Conservation (phyloP, 2,797 vertebrate species). For the Lacerta viridis region DNA sequence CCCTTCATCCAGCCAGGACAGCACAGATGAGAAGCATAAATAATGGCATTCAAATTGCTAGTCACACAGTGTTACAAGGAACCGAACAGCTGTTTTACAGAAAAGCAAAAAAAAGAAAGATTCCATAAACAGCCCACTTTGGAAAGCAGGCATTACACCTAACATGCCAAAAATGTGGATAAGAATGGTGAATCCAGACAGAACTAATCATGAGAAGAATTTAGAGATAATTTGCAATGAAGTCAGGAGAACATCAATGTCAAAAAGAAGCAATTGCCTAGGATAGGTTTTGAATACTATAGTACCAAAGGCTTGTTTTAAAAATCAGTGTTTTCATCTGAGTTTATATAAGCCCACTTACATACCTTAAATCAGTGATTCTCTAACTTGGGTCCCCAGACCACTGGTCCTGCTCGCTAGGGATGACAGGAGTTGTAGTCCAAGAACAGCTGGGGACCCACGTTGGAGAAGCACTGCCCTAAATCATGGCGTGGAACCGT, state of each 20-base stretch:
- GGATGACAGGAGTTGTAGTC: no score
- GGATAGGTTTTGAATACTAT: not conserved
- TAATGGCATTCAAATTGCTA: slow-evolving; percentile 49
- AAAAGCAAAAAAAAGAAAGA: slow-evolving; percentile 40
- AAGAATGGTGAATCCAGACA: not conserved
- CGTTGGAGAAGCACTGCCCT: no score
- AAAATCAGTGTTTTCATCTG: not conserved
- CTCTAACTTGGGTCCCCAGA: no score
- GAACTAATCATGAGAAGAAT: slow-evolving; percentile 42
- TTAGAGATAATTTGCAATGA: slow-evolving; percentile 31
- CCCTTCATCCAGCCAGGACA: slow-evolving; percentile 5
- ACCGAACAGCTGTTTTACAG: slow-evolving; percentile 46
- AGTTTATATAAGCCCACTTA: not conserved
- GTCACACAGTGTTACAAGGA: slow-evolving; percentile 42
- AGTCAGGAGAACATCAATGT: not conserved
- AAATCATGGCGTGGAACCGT: no score
- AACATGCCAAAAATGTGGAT: not conserved
- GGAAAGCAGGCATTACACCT: not conserved
- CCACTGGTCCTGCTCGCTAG: no score
- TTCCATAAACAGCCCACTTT: not conserved
- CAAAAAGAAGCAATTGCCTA: not conserved
- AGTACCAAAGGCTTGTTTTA: not conserved
- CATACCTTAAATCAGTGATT: no score
- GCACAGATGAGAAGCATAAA: slow-evolving; percentile 42
- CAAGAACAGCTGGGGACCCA: no score